Evolutionary conservation across 2,113 vertebrate genomes (phyloP), one percentile per base, ranked within the genome.

Genomic region (Heterotilapia buettikoferi): DNA sequence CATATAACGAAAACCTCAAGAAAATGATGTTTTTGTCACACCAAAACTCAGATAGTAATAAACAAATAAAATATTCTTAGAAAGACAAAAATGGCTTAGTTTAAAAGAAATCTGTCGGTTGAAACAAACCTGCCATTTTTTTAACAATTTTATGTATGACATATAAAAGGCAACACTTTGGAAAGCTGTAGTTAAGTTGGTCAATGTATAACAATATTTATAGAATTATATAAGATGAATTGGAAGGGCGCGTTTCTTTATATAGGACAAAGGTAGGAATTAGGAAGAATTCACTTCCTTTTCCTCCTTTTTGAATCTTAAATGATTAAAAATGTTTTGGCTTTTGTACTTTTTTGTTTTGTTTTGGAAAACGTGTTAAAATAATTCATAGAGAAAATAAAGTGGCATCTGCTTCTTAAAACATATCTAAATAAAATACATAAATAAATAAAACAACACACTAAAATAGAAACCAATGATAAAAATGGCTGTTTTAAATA

Each of bases 391-490:
- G 18, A 19, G 18, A 52, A 52, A 19, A 45, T 29, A 52, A 52
- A 52, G 19, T 52, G 18, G 47, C 47, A 52, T 52, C 18, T 29
- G 29, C 29, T 29, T 29, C 50, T 9, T 52, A 52, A 52, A 52
- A 52, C 4, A 0, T 19, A 19, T 52, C 47, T 19, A 52, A 52
- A 52, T 3, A 52, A 52, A 52, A 31, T 31, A 31, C 2, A 31
- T 52, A 52, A n/a, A 52, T n/a, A 52, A 5, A 52, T 52, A 52
- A 52, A 52, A 52, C 50, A 52, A 52, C 50, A 52, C 47, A 9
- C 47, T 50, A 50, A 50, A 50, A 50, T 50, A 52, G 18, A 52
- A 52, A n/a, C 18, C 50, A 52, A 52, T 3, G 3, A 52, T n/a
- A 3, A 18, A 52, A 52, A 52, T 52, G 50, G 4, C 50, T n/a